Evolutionary conservation across 2,888 invertebrate genomes (phyloP), one percentile per base, ranked within the genome.

Genomic region (Ferdinandea cuprea): DNA sequence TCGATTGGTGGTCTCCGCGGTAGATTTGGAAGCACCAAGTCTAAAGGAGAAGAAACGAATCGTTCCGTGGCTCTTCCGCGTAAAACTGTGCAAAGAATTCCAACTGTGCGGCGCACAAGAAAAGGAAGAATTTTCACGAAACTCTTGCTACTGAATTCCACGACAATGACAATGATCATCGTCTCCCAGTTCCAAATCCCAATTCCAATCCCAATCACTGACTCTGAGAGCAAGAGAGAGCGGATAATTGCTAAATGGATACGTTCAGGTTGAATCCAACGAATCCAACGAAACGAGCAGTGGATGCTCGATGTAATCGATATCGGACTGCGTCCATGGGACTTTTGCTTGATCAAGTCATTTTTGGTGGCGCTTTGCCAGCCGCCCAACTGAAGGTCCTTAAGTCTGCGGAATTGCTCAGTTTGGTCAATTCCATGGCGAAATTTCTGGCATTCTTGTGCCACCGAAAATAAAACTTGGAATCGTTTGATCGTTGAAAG

Each of bases 351-450:
- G 83, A 83, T 83, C 83, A 83, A 83, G 83, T 83, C 83, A 83
- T 83, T 83, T 83, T 83, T 83, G 78, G 83, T 83, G 83, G 83
- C 83, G 83, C 83, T 83, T 61, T 83, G 63, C 63, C 78, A 68
- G 48, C 46, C 54, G n/a, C n/a, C n/a, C n/a, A 54, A 28, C 28
- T 17, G 44, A 83, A 83, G 63, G 78, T 83, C 83, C 78, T 83
- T 83, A 68, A 61, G 72, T 68, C 73, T 50, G 69, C 54, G 63
- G 63, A 83, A 78, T 78, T 73, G 68, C 58, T 83, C 37, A 56
- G 68, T 69, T 78, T 25, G 61, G 83, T 68, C 73, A 83, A 83
- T 78, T 78, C 78, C 78, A 50, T 1, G 9, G n/a, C 11, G 44
- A 63, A 83, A 83, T 83, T 28, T 46, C 63, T 78, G 37, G 58